Conservation (phyloP, 2,888 invertebrate species). For the Lapara coniferarum region DNA sequence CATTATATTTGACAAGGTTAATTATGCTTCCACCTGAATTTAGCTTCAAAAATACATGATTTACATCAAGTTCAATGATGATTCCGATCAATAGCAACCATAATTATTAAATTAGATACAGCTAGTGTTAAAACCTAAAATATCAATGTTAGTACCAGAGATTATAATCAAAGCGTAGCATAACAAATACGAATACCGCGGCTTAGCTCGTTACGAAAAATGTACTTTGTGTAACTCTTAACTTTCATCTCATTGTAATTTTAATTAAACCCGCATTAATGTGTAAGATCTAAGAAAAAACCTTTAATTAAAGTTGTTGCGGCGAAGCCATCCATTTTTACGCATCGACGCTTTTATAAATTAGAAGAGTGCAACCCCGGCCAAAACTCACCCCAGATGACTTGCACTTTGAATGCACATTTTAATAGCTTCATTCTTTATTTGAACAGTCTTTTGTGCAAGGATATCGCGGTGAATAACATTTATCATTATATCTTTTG, state of each 20-base stretch:
- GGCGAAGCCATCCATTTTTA: conserved; percentile 67
- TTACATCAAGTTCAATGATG: too few relatives aligned
- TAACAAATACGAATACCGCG: too few relatives aligned
- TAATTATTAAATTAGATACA: not conserved
- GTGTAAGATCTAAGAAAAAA: conserved; percentile 21
- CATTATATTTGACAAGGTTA: too few relatives aligned
- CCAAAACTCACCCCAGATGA: conserved; percentile 67
- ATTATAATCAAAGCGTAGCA: too few relatives aligned
- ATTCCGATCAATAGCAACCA: too few relatives aligned
- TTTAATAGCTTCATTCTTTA: conserved; percentile 68
- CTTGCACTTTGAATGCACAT: conserved; percentile 78
- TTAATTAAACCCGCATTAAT: conserved; percentile 16
- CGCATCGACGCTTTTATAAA: conserved; percentile 71
- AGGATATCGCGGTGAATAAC: conserved; percentile 13
- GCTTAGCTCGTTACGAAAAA: not conserved
- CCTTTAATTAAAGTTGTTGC: conserved; percentile 33
- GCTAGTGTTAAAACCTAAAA: not conserved
- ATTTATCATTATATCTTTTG: not conserved
- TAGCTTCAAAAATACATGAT: too few relatives aligned
- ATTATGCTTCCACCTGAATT: too few relatives aligned
- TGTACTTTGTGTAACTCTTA: not conserved
- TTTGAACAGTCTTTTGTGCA: conserved; percentile 19
- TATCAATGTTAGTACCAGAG: too few relatives aligned
- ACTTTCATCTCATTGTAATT: conserved; percentile 20
- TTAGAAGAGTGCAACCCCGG: conserved; percentile 64